A percentile compares a stretch with the other conserved stretches of the same genome.
phyloP scores from a whole-genome alignment of 1,140 invertebrate species.

The Scylla paramamosain region DNA sequence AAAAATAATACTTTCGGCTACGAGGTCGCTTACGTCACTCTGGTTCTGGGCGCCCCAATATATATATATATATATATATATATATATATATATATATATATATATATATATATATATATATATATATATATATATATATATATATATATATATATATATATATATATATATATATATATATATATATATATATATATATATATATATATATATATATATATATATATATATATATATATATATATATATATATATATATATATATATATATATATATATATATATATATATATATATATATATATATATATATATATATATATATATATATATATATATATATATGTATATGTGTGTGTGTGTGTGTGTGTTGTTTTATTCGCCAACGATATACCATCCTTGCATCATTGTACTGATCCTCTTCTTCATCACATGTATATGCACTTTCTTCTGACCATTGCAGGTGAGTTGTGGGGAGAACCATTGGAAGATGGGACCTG shows the following conservation, averaged over 20 bases:
- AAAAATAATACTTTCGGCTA: too few species aligned
- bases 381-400: not conserved
- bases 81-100: constrained; percentile 29
- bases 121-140: not conserved
- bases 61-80: constrained; percentile 44
- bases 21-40: too few species aligned
- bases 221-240: constrained; percentile 59
- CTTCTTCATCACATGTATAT: not conserved
- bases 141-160: constrained; percentile 40
- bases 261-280: constrained; percentile 56
- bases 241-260: constrained; percentile 61
- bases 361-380: not conserved
- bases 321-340: not conserved
- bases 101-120: not conserved
- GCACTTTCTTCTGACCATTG: too few species aligned
- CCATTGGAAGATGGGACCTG: too few species aligned
- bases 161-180: constrained; percentile 56
- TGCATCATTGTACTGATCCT: not conserved
- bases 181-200: constrained; percentile 57
- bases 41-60: too few species aligned
- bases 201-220: constrained; percentile 47
- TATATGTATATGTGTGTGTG: not conserved
- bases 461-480: too few species aligned
- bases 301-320: constrained; percentile 31
- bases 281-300: constrained; percentile 58